A percentile compares a stretch with the other conserved stretches of the same genome.
These are phyloP conservation scores for Ceratina australensis DNA, from an alignment of 1,140 invertebrate genomes.

Conservation along the genomic window DNA sequence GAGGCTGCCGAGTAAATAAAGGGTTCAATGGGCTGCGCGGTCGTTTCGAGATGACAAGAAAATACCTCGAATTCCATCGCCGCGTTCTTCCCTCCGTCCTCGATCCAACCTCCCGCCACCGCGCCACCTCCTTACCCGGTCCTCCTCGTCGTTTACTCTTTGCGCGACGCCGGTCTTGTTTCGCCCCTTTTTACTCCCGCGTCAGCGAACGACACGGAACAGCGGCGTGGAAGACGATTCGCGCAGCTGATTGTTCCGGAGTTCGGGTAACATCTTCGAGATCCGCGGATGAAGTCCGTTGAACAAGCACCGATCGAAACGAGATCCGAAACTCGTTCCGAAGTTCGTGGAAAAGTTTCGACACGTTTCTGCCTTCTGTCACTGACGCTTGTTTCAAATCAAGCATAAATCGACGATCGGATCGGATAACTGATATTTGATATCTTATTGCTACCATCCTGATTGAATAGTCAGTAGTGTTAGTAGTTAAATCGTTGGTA, in stretches of 20 bases:
- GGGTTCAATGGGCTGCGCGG: slow-evolving; percentile 58
- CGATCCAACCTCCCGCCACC: no score
- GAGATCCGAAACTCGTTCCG: slow-evolving; percentile 39
- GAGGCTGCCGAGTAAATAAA: slow-evolving; percentile 60
- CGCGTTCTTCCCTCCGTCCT: slow-evolving; percentile 14
- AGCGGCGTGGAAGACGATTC: slow-evolving; percentile 16
- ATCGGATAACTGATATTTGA: no score
- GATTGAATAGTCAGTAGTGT: no score
- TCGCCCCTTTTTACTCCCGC: slow-evolving; percentile 28
- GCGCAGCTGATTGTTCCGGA: slow-evolving; percentile 20
- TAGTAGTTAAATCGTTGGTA: no score
- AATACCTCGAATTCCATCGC: slow-evolving; percentile 61
- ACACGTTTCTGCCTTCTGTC: background rate
- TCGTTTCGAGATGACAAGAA: slow-evolving; percentile 58
- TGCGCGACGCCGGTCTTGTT: slow-evolving; percentile 17
- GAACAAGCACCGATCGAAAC: slow-evolving; percentile 27
- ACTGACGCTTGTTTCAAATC: no score
- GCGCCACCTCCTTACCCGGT: background rate
- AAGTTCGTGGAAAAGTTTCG: slow-evolving; percentile 31
- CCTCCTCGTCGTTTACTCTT: slow-evolving; percentile 29
- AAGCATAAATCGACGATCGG: no score
- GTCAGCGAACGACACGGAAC: background rate
- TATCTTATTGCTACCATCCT: no score
- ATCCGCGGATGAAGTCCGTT: slow-evolving; percentile 17
- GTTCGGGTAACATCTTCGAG: slow-evolving; percentile 41